Base-by-base conservation (phyloP, 2,888 invertebrate species). In the Lottia scabra region DNA sequence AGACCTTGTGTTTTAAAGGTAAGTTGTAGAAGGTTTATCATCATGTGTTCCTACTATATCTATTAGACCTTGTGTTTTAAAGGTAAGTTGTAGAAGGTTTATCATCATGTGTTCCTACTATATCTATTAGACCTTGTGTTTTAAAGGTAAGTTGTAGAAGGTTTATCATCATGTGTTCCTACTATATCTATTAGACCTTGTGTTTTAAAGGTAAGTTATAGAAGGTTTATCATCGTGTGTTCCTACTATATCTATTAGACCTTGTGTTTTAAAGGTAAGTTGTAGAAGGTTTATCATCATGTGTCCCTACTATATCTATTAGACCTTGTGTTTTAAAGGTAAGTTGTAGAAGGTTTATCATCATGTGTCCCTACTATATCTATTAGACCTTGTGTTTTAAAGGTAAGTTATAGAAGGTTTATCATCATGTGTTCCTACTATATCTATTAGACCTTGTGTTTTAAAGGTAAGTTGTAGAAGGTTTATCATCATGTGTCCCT, bases 251-350 rank as follows among this genome's bases (percentile, higher is more conserved):
- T 93, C 93, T 67, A 94, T 99, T 77, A 93, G 95, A 78, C 96
- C 98, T 87, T 94, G 91, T 91, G 93, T 93, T 13, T 79, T 91
- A 2, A 89, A 88, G 87, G 90, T 89, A 80, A 0, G 97, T 99
- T 88, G 94, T 97, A 15, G 98, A 99, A 90, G 95, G 96, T 0
- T 90, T 98, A 62, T 93, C 95, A 0, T 92, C 94, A 65, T 98
- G 98, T 89, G 93, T 93, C 73, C 98, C 98, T 0, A 92, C 95
- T 0, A 92, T 98, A 67, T 93, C 93, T 67, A 94, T 99, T 76
- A 93, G 95, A 78, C 96, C 98, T 87, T 94, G 92, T 91, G 93
- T 93, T 15, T 80, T 91, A 2, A 89, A 88, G 87, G 90, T 90
- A 80, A 67, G 79, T 70, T 68, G 78, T 69, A 4, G 45, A 43